phyloP scores from a whole-genome alignment of 2,888 invertebrate genomes.

The Catocala fraxini region DNA sequence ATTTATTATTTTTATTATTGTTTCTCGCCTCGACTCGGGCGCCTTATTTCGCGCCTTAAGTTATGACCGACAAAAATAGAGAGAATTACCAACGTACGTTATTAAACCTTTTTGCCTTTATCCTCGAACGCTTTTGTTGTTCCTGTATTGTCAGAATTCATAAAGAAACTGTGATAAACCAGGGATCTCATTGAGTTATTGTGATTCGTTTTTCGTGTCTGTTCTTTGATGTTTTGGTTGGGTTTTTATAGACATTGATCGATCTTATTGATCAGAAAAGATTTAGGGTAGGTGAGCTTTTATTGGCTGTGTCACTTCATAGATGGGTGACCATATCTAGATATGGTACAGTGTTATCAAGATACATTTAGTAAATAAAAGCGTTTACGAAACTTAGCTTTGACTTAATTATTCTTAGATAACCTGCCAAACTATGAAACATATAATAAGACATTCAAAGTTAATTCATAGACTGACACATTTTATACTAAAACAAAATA shows the following conservation, averaged over 20 bases:
- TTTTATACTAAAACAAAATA: too few species aligned
- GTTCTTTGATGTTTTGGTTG: constrained; percentile 12
- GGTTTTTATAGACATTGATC: not conserved
- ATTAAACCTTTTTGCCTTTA: constrained; percentile 65
- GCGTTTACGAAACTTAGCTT: too few species aligned
- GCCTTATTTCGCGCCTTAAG: constrained; percentile 70
- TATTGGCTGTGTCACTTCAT: too few species aligned
- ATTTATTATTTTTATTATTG: constrained; percentile 87
- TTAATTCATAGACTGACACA: too few species aligned
- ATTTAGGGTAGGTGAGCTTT: too few species aligned
- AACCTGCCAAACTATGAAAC: too few species aligned
- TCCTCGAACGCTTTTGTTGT: constrained; percentile 54
- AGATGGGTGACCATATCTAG: too few species aligned
- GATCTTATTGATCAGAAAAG: too few species aligned
- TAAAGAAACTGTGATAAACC: constrained; percentile 48
- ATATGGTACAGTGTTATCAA: too few species aligned
- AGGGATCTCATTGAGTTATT: constrained; percentile 41
- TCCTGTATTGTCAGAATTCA: constrained; percentile 42
- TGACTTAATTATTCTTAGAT: too few species aligned
- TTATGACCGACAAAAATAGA: constrained; percentile 68
- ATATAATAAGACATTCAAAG: too few species aligned
- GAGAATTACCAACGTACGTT: constrained; percentile 58
- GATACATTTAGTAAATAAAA: too few species aligned
- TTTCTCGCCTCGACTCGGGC: constrained; percentile 72
- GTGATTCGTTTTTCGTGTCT: constrained; percentile 20